A percentile compares a stretch with the other conserved stretches of the same genome.
Evolutionary conservation across 2,888 invertebrate genomes (phyloP).

Genomic region (Drosophila merina): DNA sequence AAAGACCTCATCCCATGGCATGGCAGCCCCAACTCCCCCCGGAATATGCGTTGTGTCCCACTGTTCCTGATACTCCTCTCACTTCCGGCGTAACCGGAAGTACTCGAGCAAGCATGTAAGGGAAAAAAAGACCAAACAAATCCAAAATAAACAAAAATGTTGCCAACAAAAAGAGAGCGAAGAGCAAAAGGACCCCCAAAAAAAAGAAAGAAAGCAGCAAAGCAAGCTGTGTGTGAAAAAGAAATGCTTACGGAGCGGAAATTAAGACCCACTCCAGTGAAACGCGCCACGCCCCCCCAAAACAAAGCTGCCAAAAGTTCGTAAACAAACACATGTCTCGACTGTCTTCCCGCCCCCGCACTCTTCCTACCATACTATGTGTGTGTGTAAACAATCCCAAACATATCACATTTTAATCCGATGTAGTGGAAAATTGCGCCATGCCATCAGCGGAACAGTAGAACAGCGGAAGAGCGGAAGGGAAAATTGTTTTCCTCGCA

Average conservation of each 20-base stretch:
- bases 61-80: constrained; percentile 45
- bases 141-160: constrained; percentile 76
- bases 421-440: constrained; percentile 76
- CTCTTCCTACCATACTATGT: constrained; percentile 3
- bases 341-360: constrained; percentile 23
- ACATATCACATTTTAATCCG: constrained; percentile 80
- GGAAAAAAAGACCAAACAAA: constrained; percentile 71
- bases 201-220: constrained; percentile 21
- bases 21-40: constrained; percentile 39
- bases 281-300: constrained; percentile 38
- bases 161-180: constrained; percentile 26
- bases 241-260: constrained; percentile 79
- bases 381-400: constrained; percentile 74
- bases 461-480: constrained; percentile 7
- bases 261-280: constrained; percentile 75
- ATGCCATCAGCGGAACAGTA: constrained; percentile 29
- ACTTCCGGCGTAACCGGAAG: constrained; percentile 73
- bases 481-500: constrained; percentile 58
- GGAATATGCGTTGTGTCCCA: constrained; percentile 40
- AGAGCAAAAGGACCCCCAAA: constrained; percentile 20
- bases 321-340: constrained; percentile 75
- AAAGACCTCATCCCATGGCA: constrained; percentile 44
- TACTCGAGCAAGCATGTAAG: constrained; percentile 65
- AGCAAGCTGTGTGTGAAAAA: constrained; percentile 48
- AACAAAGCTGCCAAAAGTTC: constrained; percentile 75